Base-by-base conservation (phyloP, 2,113 vertebrate genomes). In the Solea senegalensis region DNA sequence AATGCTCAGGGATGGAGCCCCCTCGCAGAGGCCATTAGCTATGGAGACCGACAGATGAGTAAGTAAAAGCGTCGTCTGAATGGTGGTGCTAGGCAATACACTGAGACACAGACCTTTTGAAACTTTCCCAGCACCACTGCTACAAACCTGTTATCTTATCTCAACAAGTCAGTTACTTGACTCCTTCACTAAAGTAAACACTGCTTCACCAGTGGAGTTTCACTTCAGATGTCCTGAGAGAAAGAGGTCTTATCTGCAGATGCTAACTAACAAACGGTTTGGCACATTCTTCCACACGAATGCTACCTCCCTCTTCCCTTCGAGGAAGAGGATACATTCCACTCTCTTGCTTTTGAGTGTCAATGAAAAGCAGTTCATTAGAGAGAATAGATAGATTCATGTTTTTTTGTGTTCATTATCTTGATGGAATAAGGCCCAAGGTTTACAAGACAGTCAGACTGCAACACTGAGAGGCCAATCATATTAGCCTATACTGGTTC, bases 1-100 rank as follows among this genome's bases (percentile, higher is more conserved):
- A 99, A 99, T 8, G 97, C 97, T 95, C 98, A 99, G 95, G 98
- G 98, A 93, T 99, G 98, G 98, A 99, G 97, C 92, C 97, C 98
- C 69, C 95, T 99, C 44, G 98, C 98, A 0, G 98, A 99, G 94
- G 98, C 98, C 91, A 99, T 99, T 92, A 99, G 98, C 92, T 99
- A 98, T 48, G 98, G 98, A 94, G 97, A 99, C 84, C 93, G 98
- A 85, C 97, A 99, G 90, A 99, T 99, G 97, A 98, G 98, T 99
- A 95, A 95, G 97, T 84, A 53, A 59, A 51, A 26, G 12, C 34
- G 44, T 64, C n/a, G 21, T 21, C n/a, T 48, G 48, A 26, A 41
- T 15, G 9, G 44, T 7, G 9, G 15, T 61, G 52, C 21, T 41
- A 7, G 10, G 48, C 43, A 15, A 46, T 27, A 27, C 10, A 45